Evolutionary conservation across 1,140 invertebrate genomes (phyloP), one percentile per base, ranked within the genome.

Genomic region (Polypedilum pembai): DNA sequence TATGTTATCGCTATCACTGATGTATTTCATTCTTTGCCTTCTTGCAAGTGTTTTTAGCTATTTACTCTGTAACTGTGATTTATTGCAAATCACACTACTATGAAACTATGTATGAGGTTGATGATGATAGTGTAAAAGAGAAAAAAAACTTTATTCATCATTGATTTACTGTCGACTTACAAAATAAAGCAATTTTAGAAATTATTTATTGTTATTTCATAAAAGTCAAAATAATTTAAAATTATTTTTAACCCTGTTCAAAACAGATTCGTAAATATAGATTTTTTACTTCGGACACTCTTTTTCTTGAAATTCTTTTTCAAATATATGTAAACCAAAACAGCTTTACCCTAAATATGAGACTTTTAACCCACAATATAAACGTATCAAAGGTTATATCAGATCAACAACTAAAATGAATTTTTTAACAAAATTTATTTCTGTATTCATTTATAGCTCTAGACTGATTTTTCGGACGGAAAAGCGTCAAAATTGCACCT

Each of bases 401-500:
- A 33, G 24, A 33, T 33, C 24, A 33, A n/a, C n/a, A n/a, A n/a
- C n/a, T n/a, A 33, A 33, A 33, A 33, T 33, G 5, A 3, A 3
- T 33, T 33, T 33, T 33, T 56, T 56, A 56, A 56, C 15, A 56
- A n/a, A 56, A 56, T 56, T 56, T 12, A 56, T 56, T 56, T 12
- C 12, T 56, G 45, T 15, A n/a, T 56, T n/a, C 45, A 12, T 56
- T 8, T n/a, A 56, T n/a, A 56, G 15, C 45, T 56, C 10, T 3
- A n/a, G 45, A n/a, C n/a, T 56, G 45, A 56, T n/a, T 56, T 56
- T 56, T 56, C 45, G 45, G 45, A 33, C 45, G 45, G 45, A 56
- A 33, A 56, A 56, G 45, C 45, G 45, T 56, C 10, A 8, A 56
- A 56, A 56, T 56, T 56, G 12, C 15, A 12, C 45, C n/a, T 4